Evolutionary conservation across 2,113 vertebrate species (phyloP).

Genomic region (Pterocles orientalis): DNA sequence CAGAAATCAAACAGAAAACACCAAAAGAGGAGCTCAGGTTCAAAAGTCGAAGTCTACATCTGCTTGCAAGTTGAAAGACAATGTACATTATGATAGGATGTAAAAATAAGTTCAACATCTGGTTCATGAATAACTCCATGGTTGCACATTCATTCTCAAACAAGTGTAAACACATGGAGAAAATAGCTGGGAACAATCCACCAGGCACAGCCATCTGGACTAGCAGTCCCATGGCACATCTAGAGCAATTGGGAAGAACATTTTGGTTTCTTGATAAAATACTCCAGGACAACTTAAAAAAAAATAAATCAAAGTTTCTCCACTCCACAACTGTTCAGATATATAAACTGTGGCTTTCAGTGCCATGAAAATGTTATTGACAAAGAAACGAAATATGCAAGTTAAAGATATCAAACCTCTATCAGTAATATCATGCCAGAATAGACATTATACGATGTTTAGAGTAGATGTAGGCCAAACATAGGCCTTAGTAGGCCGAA

Average conservation of each 20-base stretch:
- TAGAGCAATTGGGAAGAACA: neutral
- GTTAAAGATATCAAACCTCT: neutral
- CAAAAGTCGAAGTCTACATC: conserved; percentile 10
- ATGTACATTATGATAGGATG: neutral
- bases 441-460: neutral
- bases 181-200: neutral
- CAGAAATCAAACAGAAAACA: conserved; percentile 19
- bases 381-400: neutral
- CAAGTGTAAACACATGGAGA: neutral
- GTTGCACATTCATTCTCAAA: neutral
- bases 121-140: neutral
- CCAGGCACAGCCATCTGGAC: neutral
- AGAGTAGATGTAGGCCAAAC: neutral
- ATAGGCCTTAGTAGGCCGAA: neutral
- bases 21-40: neutral
- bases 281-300: neutral
- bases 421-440: neutral
- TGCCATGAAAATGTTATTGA: neutral
- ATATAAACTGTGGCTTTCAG: neutral
- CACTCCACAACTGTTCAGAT: neutral
- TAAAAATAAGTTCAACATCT: neutral
- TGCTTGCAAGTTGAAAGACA: conserved; percentile 2
- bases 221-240: neutral
- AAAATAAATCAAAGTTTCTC: neutral
- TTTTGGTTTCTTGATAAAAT: neutral